Evolutionary conservation across 2,888 invertebrate genomes (phyloP).

Genomic region (Coleophora flavipennella): DNA sequence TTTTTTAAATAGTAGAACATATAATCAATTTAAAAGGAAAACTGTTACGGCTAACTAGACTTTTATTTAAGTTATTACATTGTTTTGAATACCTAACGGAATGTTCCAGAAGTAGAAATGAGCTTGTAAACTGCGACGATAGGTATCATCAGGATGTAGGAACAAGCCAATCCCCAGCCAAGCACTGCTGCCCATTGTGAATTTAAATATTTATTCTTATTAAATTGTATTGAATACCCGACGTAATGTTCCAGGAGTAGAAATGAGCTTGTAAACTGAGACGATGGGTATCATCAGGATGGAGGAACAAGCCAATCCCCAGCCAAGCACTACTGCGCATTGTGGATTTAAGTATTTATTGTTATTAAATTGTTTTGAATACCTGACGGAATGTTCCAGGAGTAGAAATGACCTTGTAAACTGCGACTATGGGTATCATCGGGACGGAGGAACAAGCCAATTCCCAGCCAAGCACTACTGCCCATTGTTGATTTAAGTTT

Average conservation of each 20-base stretch:
- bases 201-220: no score
- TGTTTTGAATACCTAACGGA: constrained; percentile 81
- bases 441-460: constrained; percentile 80
- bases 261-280: constrained; percentile 74
- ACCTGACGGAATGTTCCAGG: constrained; percentile 80
- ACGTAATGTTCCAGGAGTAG: constrained; percentile 77
- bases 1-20: no score
- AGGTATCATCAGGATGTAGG: constrained; percentile 82
- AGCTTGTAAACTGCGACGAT: constrained; percentile 76
- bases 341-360: constrained; percentile 78
- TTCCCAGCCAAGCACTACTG: constrained; percentile 79
- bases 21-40: no score
- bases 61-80: no score
- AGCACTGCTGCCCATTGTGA: constrained; percentile 81
- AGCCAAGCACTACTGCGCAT: constrained; percentile 81
- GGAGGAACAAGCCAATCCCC: constrained; percentile 80
- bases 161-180: constrained; percentile 80
- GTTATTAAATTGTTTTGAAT: no score
- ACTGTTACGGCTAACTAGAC: no score
- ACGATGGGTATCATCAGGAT: constrained; percentile 81
- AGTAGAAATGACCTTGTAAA: constrained; percentile 75
- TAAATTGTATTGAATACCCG: no score
- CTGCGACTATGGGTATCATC: constrained; percentile 79
- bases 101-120: constrained; percentile 76
- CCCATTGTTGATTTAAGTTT: constrained; percentile 82